Conservation (phyloP, 2,113 vertebrate genomes). For the Strigops habroptila region DNA sequence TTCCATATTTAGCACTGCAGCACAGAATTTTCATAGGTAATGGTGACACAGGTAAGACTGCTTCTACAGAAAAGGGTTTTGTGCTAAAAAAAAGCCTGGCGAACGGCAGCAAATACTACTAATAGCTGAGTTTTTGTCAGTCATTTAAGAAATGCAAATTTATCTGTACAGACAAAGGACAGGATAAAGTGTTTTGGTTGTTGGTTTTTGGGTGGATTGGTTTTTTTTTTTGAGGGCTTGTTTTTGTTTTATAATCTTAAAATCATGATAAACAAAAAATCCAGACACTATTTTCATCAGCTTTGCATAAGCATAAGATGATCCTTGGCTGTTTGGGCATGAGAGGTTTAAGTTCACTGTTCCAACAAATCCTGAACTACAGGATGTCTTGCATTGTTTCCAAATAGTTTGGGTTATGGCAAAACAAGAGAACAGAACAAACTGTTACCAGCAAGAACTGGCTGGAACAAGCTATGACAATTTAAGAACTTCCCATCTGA, state of each 20-base stretch:
- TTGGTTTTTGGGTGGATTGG: not conserved
- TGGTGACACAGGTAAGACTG: not conserved
- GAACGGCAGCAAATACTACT: not conserved
- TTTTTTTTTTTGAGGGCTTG: not conserved
- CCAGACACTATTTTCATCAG: not conserved
- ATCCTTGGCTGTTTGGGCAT: not conserved
- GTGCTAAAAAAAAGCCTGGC: not conserved
- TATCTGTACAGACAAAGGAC: not conserved
- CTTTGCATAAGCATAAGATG: not conserved
- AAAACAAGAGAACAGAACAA: slow-evolving; percentile 51
- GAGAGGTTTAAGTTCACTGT: not conserved
- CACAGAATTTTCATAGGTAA: not conserved
- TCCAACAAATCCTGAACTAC: slow-evolving; percentile 20
- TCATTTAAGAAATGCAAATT: not conserved
- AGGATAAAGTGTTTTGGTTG: not conserved
- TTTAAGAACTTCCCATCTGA: not conserved
- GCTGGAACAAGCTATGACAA: slow-evolving; percentile 19
- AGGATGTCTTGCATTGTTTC: slow-evolving; percentile 53
- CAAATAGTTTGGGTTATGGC: slow-evolving; percentile 5
- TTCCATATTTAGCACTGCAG: not conserved
- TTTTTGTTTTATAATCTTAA: not conserved
- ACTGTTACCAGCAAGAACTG: slow-evolving; percentile 30
- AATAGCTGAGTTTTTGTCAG: not conserved
- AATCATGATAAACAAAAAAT: not conserved
- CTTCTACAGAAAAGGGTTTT: not conserved